Percentiles rank a stretch among this genome's conserved stretches.
These are phyloP conservation scores for Xiphorhynchus elegans DNA, from an alignment of 2,113 vertebrate species.

Conservation along the genomic window DNA sequence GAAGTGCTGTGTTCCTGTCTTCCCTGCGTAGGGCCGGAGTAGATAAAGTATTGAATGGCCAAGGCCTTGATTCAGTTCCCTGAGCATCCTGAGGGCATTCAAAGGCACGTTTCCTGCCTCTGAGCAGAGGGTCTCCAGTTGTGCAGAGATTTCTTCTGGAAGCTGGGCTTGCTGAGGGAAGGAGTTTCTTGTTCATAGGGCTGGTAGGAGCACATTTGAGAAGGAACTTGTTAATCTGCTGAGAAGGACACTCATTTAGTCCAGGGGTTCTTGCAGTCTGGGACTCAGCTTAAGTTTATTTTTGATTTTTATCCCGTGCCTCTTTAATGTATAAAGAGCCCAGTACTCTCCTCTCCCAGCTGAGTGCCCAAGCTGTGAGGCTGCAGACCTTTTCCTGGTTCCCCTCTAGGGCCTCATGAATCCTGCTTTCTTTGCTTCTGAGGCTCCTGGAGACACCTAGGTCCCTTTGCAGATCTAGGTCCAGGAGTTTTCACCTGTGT, in stretches of 20 bases:
- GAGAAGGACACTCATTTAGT: not conserved
- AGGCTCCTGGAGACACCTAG: constrained; percentile 40
- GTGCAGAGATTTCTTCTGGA: not conserved
- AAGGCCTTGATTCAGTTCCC: not conserved
- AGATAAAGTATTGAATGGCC: not conserved
- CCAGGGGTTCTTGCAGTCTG: not conserved
- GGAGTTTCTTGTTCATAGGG: not conserved
- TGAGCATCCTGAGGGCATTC: not conserved
- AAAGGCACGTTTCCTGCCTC: not conserved
- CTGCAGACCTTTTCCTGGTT: constrained; percentile 44
- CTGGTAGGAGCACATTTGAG: not conserved
- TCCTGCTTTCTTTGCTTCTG: constrained; percentile 38
- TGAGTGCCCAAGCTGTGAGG: not conserved
- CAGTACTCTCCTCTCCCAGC: not conserved
- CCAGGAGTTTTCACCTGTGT: constrained; percentile 59
- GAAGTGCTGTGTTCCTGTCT: not conserved
- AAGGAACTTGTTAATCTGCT: not conserved
- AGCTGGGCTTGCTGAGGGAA: not conserved
- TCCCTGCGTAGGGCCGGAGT: not conserved
- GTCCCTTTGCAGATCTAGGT: constrained; percentile 34
- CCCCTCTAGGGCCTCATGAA: constrained; percentile 21
- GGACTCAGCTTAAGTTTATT: constrained; percentile 31
- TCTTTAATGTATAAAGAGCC: constrained; percentile 23
- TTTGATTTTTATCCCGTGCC: constrained; percentile 19
- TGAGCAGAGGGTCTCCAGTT: not conserved